Evolutionary conservation across 1,140 invertebrate genomes (phyloP).

Genomic region (Anastrepha obliqua): DNA sequence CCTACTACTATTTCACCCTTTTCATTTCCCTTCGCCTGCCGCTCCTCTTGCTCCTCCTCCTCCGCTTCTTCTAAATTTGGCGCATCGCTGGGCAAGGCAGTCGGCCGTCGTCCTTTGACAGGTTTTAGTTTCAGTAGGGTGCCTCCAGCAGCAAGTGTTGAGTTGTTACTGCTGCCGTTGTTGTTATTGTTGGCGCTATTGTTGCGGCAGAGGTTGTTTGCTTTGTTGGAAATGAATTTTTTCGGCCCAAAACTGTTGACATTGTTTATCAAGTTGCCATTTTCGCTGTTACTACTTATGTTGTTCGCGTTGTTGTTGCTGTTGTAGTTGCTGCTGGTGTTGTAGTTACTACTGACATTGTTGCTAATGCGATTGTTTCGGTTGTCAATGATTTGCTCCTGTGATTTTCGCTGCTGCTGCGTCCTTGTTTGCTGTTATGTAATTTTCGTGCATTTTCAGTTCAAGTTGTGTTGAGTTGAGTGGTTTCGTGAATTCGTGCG

Average conservation of each 20-base stretch:
- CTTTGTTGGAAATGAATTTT: slow-evolving; percentile 57
- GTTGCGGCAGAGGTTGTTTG: slow-evolving; percentile 52
- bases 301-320: neutral
- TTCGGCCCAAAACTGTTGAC: slow-evolving; percentile 38
- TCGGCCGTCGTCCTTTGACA: slow-evolving; percentile 70
- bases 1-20: neutral
- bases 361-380: slow-evolving; percentile 58
- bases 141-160: neutral
- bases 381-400: slow-evolving; percentile 55
- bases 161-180: slow-evolving; percentile 3
- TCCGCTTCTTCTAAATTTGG: slow-evolving; percentile 61
- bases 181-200: slow-evolving; percentile 46
- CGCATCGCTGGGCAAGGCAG: slow-evolving; percentile 67
- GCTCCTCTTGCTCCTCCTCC: slow-evolving; percentile 33
- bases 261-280: slow-evolving; percentile 37
- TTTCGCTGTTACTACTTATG: slow-evolving; percentile 22
- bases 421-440: slow-evolving; percentile 17
- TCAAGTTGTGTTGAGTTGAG: neutral
- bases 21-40: neutral
- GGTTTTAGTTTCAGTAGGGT: slow-evolving; percentile 66
- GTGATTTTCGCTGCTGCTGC: slow-evolving; percentile 33
- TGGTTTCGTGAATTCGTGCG: neutral
- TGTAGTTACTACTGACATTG: slow-evolving; percentile 30
- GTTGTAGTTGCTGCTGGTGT: neutral
- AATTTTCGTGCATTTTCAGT: slow-evolving; percentile 3